Evolutionary conservation across 2,888 invertebrate genomes (phyloP).

Genomic region (Lepeophtheirus nordmannii): DNA sequence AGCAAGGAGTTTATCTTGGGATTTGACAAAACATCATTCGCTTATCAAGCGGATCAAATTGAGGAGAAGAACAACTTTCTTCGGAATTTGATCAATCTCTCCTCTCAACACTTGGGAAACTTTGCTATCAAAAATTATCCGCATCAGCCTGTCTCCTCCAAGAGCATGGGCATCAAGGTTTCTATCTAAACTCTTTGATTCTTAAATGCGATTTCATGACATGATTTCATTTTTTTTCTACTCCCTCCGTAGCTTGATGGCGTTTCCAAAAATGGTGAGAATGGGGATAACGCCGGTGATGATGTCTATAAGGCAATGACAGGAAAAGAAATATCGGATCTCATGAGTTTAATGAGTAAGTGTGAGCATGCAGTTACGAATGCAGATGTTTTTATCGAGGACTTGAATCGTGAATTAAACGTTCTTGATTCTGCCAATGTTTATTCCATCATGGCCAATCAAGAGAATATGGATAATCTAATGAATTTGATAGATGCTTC

Average conservation of each 20-base stretch:
- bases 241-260: too few species aligned
- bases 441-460: constrained; percentile 77
- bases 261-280: too few species aligned
- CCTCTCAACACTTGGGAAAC: neutral
- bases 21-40: neutral
- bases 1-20: neutral
- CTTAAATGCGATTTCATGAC: too few species aligned
- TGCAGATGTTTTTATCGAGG: constrained; percentile 55
- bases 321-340: constrained; percentile 65
- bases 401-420: constrained; percentile 63
- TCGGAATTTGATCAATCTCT: constrained; percentile 8
- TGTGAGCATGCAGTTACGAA: constrained; percentile 78
- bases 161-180: neutral
- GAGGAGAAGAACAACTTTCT: constrained; percentile 3
- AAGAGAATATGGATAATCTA: constrained; percentile 53
- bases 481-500: constrained; percentile 59
- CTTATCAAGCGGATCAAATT: neutral
- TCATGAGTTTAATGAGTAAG: constrained; percentile 63
- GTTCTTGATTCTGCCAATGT: constrained; percentile 76
- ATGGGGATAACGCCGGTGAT: constrained; percentile 29
- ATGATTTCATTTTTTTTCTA: too few species aligned
- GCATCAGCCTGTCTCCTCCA: neutral
- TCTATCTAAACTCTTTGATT: too few species aligned
- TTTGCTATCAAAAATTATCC: neutral
- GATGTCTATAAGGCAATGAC: constrained; percentile 63